Conservation (phyloP, 2,888 invertebrate genomes). For the Eristalis intricaria region DNA sequence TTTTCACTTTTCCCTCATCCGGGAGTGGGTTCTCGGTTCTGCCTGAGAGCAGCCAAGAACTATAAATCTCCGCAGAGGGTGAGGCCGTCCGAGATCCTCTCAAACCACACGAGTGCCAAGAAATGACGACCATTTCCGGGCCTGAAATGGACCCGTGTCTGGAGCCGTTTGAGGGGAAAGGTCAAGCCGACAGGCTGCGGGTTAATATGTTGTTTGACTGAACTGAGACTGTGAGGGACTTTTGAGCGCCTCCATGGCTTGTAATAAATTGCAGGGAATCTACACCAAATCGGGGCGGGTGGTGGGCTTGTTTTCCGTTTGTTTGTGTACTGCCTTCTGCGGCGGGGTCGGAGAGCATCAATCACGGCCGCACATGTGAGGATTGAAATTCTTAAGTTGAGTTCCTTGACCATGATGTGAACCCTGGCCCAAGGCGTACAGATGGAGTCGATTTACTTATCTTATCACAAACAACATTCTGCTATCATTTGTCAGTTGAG, state of each 20-base stretch:
- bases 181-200: conserved; percentile 9
- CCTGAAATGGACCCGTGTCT: conserved; percentile 12
- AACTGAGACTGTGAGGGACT: not conserved
- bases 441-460: not conserved
- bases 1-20: conserved; percentile 16
- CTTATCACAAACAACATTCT: not conserved
- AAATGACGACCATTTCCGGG: not conserved
- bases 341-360: not conserved
- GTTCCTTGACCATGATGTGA: not conserved
- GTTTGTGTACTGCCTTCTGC: not conserved
- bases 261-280: conserved; percentile 20
- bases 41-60: not conserved
- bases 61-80: conserved; percentile 33
- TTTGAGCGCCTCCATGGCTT: conserved; percentile 9
- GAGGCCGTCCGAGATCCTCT: conserved; percentile 6
- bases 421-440: not conserved
- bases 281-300: not conserved
- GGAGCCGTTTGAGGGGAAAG: not conserved
- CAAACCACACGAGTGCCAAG: not conserved
- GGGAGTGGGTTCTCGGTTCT: not conserved
- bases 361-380: not conserved
- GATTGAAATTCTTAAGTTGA: not conserved
- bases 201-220: not conserved
- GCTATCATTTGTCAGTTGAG: not conserved
- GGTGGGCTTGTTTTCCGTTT: not conserved